Percentiles rank a stretch among this genome's conserved stretches.
phyloP scores from a whole-genome alignment of 2,888 invertebrate species.

The Mylabris sibirica region DNA sequence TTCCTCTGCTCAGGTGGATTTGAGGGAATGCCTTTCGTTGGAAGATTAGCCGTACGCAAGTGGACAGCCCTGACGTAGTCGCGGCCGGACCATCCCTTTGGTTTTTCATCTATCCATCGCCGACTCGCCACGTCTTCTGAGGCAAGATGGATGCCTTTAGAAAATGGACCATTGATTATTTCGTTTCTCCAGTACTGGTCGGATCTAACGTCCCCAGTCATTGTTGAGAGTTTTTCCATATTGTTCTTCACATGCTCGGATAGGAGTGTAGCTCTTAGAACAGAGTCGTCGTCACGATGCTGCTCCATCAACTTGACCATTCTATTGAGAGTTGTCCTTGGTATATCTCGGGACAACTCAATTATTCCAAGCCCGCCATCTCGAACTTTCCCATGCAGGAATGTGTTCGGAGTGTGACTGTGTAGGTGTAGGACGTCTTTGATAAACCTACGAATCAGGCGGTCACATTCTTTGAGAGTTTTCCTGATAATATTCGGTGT shows the following conservation, averaged over 20 bases:
- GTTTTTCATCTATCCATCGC: conserved; percentile 22
- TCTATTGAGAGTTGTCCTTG: background rate
- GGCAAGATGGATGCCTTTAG: conserved; percentile 28
- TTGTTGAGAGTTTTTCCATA: conserved; percentile 8
- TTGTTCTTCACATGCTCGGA: conserved; percentile 21
- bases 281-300: conserved; percentile 19
- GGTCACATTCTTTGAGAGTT: conserved; percentile 7
- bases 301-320: background rate
- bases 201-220: conserved; percentile 21
- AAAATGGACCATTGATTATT: conserved; percentile 19
- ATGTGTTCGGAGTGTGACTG: conserved; percentile 15
- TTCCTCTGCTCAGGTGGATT: conserved; percentile 17
- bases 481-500: background rate
- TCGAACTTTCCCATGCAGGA: conserved; percentile 17
- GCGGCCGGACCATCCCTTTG: conserved; percentile 39
- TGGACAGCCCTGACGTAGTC: conserved; percentile 41
- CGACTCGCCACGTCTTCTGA: conserved; percentile 33
- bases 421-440: conserved; percentile 16
- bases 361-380: conserved; percentile 47
- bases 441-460: conserved; percentile 7
- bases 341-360: conserved; percentile 24
- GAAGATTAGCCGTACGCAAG: conserved; percentile 25
- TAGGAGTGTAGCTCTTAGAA: conserved; percentile 12
- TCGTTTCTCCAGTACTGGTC: conserved; percentile 21
- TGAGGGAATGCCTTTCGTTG: conserved; percentile 20